A percentile compares a stretch with the other conserved stretches of the same genome.
phyloP scores from a whole-genome alignment of 2,888 invertebrate species.

The Nemoura dubitans region DNA sequence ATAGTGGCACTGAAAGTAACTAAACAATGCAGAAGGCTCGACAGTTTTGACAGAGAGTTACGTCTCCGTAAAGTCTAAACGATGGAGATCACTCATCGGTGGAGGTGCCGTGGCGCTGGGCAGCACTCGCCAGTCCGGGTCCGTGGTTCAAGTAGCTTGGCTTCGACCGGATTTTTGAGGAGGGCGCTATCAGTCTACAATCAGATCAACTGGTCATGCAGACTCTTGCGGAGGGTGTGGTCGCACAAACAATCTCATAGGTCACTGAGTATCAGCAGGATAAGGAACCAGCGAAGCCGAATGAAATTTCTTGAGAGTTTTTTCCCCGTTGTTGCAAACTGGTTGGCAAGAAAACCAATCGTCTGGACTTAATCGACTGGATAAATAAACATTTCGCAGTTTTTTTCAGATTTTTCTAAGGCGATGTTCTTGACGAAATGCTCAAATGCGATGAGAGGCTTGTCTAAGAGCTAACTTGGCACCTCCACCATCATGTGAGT shows the following conservation, averaged over 20 bases:
- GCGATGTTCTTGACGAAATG: background rate
- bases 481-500: no score
- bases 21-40: background rate
- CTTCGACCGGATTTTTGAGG: background rate
- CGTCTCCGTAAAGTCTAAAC: background rate
- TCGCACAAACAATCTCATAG: conserved; percentile 4
- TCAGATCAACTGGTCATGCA: background rate
- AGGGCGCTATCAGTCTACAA: background rate
- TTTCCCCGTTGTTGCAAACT: background rate
- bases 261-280: background rate
- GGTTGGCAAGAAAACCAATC: background rate
- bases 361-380: background rate
- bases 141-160: no score
- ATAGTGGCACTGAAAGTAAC: background rate
- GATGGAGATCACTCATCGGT: background rate
- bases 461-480: no score
- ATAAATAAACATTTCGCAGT: background rate
- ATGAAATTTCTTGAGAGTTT: background rate
- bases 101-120: background rate
- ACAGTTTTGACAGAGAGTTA: background rate
- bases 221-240: background rate
- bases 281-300: background rate
- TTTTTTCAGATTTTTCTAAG: background rate
- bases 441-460: background rate
- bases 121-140: background rate